Conservation (phyloP, 1,140 invertebrate species). For the Planococcus citri region DNA sequence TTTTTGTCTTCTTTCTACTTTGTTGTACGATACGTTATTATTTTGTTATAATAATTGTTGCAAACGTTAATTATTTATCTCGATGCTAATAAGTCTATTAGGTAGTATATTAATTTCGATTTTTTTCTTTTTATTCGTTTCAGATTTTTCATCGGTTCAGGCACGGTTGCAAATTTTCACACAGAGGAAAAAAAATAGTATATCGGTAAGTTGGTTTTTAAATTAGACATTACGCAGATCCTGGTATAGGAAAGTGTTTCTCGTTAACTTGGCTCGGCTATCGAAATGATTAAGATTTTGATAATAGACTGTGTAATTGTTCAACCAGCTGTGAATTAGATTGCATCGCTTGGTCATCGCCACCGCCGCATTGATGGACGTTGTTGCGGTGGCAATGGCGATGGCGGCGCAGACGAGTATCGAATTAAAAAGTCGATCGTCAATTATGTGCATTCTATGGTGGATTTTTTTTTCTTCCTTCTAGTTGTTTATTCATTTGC, state of each 20-base stretch:
- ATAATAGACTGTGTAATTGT: not conserved
- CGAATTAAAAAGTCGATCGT: not conserved
- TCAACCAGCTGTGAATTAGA: not conserved
- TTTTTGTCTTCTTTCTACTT: conserved; percentile 9
- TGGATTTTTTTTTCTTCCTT: not conserved
- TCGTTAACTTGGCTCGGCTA: not conserved
- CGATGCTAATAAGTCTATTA: not conserved
- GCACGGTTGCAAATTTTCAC: no score
- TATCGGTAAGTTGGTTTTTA: no score
- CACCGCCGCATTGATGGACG: not conserved
- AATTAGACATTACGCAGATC: not conserved
- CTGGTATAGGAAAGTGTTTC: not conserved
- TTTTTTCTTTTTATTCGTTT: no score
- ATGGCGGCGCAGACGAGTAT: not conserved
- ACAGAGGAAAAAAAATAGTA: no score
- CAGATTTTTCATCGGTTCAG: no score
- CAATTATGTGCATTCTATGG: not conserved
- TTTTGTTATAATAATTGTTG: not conserved
- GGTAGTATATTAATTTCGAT: not conserved
- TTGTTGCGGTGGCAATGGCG: not conserved
- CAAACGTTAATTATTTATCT: not conserved
- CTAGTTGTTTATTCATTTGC: no score
- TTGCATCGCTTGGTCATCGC: not conserved
- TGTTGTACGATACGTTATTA: not conserved
- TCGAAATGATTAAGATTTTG: not conserved